Percentiles rank a stretch among this genome's conserved stretches.
Evolutionary conservation across 30 jellyfish, hydroid and myxozoan genomes (phyloP).

Genomic region (Catostylus mosaicus): DNA sequence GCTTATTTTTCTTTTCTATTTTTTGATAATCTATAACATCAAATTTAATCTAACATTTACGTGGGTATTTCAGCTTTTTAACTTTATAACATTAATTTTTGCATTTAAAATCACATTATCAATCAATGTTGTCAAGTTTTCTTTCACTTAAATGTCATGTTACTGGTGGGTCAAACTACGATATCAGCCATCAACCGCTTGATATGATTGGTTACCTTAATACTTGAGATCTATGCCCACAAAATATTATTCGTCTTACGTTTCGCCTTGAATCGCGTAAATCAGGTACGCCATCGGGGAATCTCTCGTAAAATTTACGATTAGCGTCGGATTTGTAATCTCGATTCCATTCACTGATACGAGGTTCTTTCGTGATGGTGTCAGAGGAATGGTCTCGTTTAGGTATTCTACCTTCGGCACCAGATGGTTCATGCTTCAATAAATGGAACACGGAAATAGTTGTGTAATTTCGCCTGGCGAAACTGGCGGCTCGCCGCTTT

Average conservation of each 20-base stretch:
- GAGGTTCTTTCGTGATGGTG: constrained; percentile 7
- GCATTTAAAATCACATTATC: too few species aligned
- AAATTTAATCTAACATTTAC: too few species aligned
- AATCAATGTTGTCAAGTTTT: too few species aligned
- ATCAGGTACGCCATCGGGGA: constrained; percentile 56
- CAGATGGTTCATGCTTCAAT: constrained; percentile 28
- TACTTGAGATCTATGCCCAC: constrained; percentile 51
- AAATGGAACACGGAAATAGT: constrained; percentile 44
- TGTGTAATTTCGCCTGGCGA: constrained; percentile 41
- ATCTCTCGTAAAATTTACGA: constrained; percentile 5
- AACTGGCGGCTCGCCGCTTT: constrained; percentile 49
- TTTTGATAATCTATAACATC: too few species aligned
- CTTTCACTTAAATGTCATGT: too few species aligned
- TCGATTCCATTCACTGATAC: not conserved
- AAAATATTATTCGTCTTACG: constrained; percentile 36
- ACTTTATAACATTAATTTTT: too few species aligned
- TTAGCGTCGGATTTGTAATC: constrained; percentile 36
- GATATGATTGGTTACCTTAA: constrained; percentile 23
- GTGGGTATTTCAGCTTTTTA: too few species aligned
- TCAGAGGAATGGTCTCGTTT: not conserved
- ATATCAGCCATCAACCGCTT: not conserved
- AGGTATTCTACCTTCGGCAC: not conserved
- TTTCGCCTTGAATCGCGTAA: constrained; percentile 48
- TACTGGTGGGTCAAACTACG: not conserved
- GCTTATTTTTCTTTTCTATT: too few species aligned